These are phyloP conservation scores for Pseudorhombus dupliciocellatus DNA, from an alignment of 2,113 vertebrate species.

Conservation along the genomic window DNA sequence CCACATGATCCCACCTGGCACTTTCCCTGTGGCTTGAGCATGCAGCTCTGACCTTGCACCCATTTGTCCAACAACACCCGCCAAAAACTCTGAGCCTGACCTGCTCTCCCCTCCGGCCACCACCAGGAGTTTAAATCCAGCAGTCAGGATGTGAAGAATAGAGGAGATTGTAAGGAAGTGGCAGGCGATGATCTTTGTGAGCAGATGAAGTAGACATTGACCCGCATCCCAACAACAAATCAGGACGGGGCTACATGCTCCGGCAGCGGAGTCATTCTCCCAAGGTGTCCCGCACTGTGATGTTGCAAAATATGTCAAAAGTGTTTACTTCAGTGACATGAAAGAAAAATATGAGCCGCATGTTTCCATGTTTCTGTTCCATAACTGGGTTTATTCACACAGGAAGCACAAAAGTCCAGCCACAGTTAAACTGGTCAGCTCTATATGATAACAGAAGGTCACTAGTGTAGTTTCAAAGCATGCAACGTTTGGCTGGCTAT, in stretches of 20 bases:
- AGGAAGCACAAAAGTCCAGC: slow-evolving; percentile 34
- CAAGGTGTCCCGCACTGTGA: not conserved
- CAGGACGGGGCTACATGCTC: slow-evolving; percentile 14
- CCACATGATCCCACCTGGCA: slow-evolving; percentile 41
- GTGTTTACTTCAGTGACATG: not conserved
- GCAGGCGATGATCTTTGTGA: no score
- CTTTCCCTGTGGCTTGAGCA: slow-evolving; percentile 28
- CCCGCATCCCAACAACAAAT: slow-evolving; percentile 58
- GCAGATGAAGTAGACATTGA: slow-evolving; percentile 60
- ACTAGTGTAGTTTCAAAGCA: slow-evolving; percentile 19
- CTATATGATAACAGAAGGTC: slow-evolving; percentile 42
- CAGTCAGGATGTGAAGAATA: slow-evolving; percentile 47
- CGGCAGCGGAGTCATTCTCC: slow-evolving; percentile 19
- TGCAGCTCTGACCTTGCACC: slow-evolving; percentile 45
- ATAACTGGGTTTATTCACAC: slow-evolving; percentile 20
- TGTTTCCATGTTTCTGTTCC: slow-evolving; percentile 23
- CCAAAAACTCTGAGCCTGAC: slow-evolving; percentile 25
- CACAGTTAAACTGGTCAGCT: slow-evolving; percentile 48
- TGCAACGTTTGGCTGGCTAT: no score
- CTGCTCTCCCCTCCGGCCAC: slow-evolving; percentile 21
- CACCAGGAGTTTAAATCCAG: slow-evolving; percentile 32
- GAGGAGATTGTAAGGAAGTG: slow-evolving; percentile 38
- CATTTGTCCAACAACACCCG: slow-evolving; percentile 17
- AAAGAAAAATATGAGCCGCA: not conserved
- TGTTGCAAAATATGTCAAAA: slow-evolving; percentile 6